Percentiles rank a stretch among this genome's conserved stretches.
Evolutionary conservation across 2,888 invertebrate species (phyloP).

Genomic region (Tryphoninae sp.): DNA sequence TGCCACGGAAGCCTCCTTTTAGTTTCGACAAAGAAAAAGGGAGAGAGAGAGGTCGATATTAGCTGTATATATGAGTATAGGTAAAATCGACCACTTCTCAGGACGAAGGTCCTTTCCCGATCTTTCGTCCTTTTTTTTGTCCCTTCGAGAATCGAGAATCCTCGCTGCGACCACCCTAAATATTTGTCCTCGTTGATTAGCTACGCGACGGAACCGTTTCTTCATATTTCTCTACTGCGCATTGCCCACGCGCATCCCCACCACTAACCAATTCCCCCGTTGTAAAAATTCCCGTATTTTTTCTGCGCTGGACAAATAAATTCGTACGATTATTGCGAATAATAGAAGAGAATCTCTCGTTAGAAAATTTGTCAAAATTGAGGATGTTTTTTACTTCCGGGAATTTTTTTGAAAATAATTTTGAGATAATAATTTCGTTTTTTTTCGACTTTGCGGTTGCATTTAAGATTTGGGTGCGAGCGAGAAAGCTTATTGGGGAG

Average conservation of each 20-base stretch:
- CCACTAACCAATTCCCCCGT: background rate
- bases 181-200: constrained; percentile 73
- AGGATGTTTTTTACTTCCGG: no score
- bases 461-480: no score
- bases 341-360: no score
- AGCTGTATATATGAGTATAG: constrained; percentile 16
- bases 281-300: constrained; percentile 12
- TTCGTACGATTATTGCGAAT: no score
- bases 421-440: no score
- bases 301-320: background rate
- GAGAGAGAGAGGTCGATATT: no score
- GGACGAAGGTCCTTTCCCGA: background rate
- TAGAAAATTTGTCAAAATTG: no score
- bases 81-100: constrained; percentile 39
- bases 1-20: constrained; percentile 56
- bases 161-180: constrained; percentile 67
- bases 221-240: constrained; percentile 15
- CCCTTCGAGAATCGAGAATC: constrained; percentile 39
- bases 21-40: no score
- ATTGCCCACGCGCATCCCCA: constrained; percentile 55
- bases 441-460: no score
- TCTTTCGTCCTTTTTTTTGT: constrained; percentile 40
- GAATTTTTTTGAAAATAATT: no score
- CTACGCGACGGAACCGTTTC: constrained; percentile 65
- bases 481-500: no score